Evolutionary conservation across 2,797 vertebrate species (phyloP).

Genomic region (Pipistrellus kuhlii): DNA sequence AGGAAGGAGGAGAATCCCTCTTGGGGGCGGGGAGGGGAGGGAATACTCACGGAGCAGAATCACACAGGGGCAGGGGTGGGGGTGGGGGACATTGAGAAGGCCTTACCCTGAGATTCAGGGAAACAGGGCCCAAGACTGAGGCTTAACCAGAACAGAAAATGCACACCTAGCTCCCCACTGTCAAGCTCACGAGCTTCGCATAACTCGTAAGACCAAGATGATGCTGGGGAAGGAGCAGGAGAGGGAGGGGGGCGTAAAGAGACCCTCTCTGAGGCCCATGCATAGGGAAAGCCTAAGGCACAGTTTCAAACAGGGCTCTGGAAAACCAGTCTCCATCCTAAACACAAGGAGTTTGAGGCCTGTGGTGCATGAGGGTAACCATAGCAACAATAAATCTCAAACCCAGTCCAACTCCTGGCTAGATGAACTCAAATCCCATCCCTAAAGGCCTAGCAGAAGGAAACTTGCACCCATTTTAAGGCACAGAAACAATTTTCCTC

Average conservation of each 20-base stretch:
- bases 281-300: background rate
- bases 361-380: background rate
- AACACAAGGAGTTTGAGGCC: background rate
- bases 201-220: background rate
- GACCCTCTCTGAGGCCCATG: background rate
- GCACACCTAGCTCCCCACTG: background rate
- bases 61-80: background rate
- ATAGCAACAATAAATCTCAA: background rate
- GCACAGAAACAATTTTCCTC: background rate
- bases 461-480: background rate
- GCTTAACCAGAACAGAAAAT: background rate
- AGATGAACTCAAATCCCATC: background rate
- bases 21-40: background rate
- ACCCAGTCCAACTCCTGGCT: background rate
- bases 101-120: background rate
- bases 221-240: background rate
- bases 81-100: background rate
- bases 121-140: background rate
- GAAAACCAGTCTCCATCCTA: background rate
- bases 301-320: background rate
- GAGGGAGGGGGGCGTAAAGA: background rate
- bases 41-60: background rate
- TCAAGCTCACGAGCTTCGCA: rapidly evolving
- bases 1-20: background rate
- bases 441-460: background rate